A percentile compares a stretch with the other conserved stretches of the same genome.
These are phyloP conservation scores for Phyto melanocephala DNA, from an alignment of 2,888 invertebrate genomes.

Conservation along the genomic window DNA sequence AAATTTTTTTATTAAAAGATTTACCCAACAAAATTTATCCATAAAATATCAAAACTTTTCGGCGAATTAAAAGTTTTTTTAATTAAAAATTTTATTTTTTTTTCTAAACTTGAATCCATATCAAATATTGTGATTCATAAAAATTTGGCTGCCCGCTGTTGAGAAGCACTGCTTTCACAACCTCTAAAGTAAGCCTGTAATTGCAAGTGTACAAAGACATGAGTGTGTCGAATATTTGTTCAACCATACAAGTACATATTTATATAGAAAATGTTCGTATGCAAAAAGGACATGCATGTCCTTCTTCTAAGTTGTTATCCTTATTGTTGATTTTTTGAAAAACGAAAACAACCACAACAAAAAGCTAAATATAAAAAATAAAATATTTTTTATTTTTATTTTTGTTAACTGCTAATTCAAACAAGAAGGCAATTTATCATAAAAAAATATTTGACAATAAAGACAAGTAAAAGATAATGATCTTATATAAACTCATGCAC, in stretches of 20 bases:
- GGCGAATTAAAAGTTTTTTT: too few relatives aligned
- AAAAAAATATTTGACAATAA: conserved; percentile 64
- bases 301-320: conserved; percentile 17
- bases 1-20: too few relatives aligned
- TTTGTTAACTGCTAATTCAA: conserved; percentile 59
- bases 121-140: too few relatives aligned
- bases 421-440: conserved; percentile 64
- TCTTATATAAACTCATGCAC: conserved; percentile 59
- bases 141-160: too few relatives aligned
- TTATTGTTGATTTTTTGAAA: conserved; percentile 38
- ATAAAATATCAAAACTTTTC: too few relatives aligned
- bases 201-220: not conserved
- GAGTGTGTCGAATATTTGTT: conserved; percentile 9
- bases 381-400: conserved; percentile 23
- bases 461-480: conserved; percentile 65
- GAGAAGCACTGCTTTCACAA: not conserved
- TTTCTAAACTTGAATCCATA: too few relatives aligned
- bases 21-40: too few relatives aligned
- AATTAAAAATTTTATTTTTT: too few relatives aligned
- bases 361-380: not conserved
- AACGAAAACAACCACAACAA: not conserved
- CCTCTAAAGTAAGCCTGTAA: not conserved
- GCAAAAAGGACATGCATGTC: conserved; percentile 59
- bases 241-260: conserved; percentile 40
- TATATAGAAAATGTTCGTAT: conserved; percentile 52